These are phyloP conservation scores for Elysia crispata DNA, from an alignment of 2,888 invertebrate species.

Conservation along the genomic window DNA sequence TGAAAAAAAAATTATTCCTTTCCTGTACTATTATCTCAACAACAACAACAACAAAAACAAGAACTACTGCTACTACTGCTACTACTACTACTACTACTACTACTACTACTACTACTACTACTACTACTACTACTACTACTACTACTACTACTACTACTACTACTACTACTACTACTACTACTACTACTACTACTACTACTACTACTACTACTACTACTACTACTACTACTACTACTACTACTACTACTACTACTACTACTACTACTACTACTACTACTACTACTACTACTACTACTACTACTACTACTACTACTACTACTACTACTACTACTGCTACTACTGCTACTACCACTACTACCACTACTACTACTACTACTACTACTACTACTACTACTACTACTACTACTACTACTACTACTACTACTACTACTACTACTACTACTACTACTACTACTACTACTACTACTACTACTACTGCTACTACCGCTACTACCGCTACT, in stretches of 20 bases:
- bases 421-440: slow-evolving; percentile 41
- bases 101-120: slow-evolving; percentile 20
- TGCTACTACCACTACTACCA: slow-evolving; percentile 31
- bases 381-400: slow-evolving; percentile 18
- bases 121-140: slow-evolving; percentile 23
- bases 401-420: slow-evolving; percentile 38
- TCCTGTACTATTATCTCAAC: slow-evolving; percentile 15
- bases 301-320: slow-evolving; percentile 30
- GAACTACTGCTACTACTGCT: slow-evolving; percentile 32
- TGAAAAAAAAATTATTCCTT: no score
- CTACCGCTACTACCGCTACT: slow-evolving; percentile 2
- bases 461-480: slow-evolving; percentile 34
- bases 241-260: slow-evolving; percentile 39
- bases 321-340: slow-evolving; percentile 39
- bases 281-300: slow-evolving; percentile 39
- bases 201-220: slow-evolving; percentile 38
- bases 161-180: slow-evolving; percentile 23
- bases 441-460: slow-evolving; percentile 21
- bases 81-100: slow-evolving; percentile 19
- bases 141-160: slow-evolving; percentile 36
- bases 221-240: slow-evolving; percentile 39
- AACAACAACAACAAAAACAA: slow-evolving; percentile 19
- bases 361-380: slow-evolving; percentile 38
- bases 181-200: slow-evolving; percentile 25
- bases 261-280: slow-evolving; percentile 36